Conservation (phyloP, 2,113 vertebrate genomes). For the Amazona guildingii region DNA sequence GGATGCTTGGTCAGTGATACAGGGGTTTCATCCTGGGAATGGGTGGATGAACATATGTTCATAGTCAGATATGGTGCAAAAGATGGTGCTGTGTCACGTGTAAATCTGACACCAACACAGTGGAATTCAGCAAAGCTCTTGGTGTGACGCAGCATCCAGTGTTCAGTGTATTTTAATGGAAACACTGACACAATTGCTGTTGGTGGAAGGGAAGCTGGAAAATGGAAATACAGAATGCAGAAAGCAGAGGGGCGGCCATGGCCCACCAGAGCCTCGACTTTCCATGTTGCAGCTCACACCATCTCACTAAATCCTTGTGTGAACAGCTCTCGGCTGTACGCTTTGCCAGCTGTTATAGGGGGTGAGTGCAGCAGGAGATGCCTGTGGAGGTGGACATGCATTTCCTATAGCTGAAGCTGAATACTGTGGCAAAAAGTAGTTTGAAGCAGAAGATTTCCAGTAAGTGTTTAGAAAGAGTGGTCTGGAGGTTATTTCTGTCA, state of each 20-base stretch:
- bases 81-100: fast-evolving
- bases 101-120: not conserved
- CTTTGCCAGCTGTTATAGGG: not conserved
- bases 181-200: not conserved
- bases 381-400: not conserved
- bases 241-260: not conserved
- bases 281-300: not conserved
- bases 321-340: not conserved
- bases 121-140: not conserved
- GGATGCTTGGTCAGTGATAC: not conserved
- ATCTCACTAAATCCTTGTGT: not conserved
- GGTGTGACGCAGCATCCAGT: not conserved
- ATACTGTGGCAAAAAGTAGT: not conserved
- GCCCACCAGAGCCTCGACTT: not conserved
- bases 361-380: not conserved
- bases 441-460: not conserved
- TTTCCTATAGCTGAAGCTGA: not conserved
- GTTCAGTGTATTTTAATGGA: not conserved
- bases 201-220: not conserved
- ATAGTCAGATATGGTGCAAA: not conserved
- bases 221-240: not conserved
- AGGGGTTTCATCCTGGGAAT: not conserved
- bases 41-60: not conserved
- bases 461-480: not conserved
- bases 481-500: not conserved